phyloP scores from a whole-genome alignment of 2,888 invertebrate species.

The Dasypogon diadema region DNA sequence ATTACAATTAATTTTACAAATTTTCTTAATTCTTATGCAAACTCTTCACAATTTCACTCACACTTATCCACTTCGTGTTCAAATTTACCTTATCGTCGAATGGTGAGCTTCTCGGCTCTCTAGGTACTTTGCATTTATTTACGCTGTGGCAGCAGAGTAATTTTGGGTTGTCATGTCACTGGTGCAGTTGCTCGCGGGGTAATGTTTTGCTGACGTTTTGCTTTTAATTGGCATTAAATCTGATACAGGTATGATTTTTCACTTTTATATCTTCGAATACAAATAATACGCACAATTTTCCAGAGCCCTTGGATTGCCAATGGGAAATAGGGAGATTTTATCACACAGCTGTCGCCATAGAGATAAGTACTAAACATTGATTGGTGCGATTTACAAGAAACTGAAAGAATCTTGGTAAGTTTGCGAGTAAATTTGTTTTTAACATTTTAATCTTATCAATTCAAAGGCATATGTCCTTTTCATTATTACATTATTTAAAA shows the following conservation, averaged over 20 bases:
- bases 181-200: not conserved
- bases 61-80: no score
- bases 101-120: no score
- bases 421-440: no score
- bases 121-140: not conserved
- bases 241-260: not conserved
- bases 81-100: no score
- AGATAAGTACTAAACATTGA: constrained; percentile 30
- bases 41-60: no score
- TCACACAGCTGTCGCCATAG: constrained; percentile 38
- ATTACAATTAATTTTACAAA: no score
- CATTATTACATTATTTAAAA: no score
- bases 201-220: constrained; percentile 40
- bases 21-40: no score
- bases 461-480: no score
- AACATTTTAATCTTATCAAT: no score
- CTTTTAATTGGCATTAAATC: constrained; percentile 33
- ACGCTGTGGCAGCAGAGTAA: not conserved
- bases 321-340: not conserved
- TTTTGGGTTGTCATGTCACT: not conserved
- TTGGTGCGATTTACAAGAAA: not conserved
- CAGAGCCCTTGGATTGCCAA: not conserved
- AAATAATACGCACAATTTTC: not conserved
- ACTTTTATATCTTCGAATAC: not conserved
- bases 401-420: not conserved